Base-by-base conservation (phyloP, 2,888 invertebrate species). In the Bombylius major region DNA sequence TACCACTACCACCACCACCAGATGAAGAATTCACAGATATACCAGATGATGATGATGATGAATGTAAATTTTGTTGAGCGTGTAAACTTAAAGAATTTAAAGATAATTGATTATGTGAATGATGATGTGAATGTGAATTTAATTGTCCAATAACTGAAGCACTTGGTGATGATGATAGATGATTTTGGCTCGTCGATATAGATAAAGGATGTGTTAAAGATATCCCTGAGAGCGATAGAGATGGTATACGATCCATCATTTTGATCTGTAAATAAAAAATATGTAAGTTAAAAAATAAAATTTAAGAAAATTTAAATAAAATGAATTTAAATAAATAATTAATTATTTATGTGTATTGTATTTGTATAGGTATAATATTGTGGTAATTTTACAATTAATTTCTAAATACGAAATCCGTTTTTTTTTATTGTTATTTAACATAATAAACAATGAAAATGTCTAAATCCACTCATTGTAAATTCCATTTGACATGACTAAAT, bases 241-340 rank as follows among this genome's bases (percentile, higher is more conserved):
- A 72, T 66, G 75, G 73, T 65, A 74, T 71, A 63, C 75, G 70
- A 68, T 74, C 74, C 74, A 74, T 74, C 75, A 74, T 74, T 68
- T 68, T 69, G 62, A 53, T 54, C 63, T 64, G 58, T 11, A 61
- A 61, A 48, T 11, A 53, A 49, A 50, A 44, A 36, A 55, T 5
- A 36, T 36, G 5, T 6, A 36, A 36, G 5, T 5, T 36, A 36
- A 36, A 23, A 23, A 23, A 23, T 23, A 23, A 23, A 23, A 23
- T n/a, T n/a, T 23, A 23, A 23, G 23, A 23, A 23, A 9, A 9
- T 39, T 39, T 39, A 39, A 39, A 9, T 39, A 39, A 39, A 39
- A 39, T 39, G 39, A 39, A 9, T 39, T 39, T 39, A 39, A 39
- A 39, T 11, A 9, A 39, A 39, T 9, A 11, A 23, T 23, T 23